Base-by-base conservation (phyloP, 2,888 invertebrate genomes). In the Laothoe populi region DNA sequence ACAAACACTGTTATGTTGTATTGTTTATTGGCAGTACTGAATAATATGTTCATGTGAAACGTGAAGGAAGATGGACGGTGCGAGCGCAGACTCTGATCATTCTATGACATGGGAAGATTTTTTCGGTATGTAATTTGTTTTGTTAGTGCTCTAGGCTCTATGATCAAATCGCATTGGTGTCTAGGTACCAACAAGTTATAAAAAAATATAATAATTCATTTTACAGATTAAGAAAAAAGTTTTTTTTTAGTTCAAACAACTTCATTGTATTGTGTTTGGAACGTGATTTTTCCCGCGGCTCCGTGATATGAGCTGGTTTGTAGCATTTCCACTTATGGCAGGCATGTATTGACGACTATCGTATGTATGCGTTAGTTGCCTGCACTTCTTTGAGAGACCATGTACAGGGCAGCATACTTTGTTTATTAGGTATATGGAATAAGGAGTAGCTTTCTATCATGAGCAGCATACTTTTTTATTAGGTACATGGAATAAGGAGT, bases 61-160 rank as follows among this genome's bases (percentile, higher is more conserved):
- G 78, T 80, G 81, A 70, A 74, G 71, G 82, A 91, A 88, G 79
- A 93, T 93, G 93, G 93, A 93, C 81, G 92, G 90, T 80, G 86
- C 90, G 72, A 92, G 89, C 75, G 92, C 92, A 78, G 95, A 95
- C 84, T 95, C 95, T 74, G 95, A 95, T 86, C 94, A 94, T 78
- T 95, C 95, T 82, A 94, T 95, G 93, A 95, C 94, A 82, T 95
- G 95, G 95, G 95, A 95, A 86, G 95, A 95, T 79, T 95, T 95
- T 93, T 95, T 95, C 79, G 95, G 95, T 95, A 78, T 89, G 95
- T 60, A 64, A 44, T 53, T 63, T 59, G 38, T 8, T 60, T 31
- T 23, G 16, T 61, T 48, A 60, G 38, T 24, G 45, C 40, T n/a
- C n/a, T 48, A 48, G 4, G 31, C 40, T 59, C 13, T 26, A 59